Base-by-base conservation (phyloP, 2,888 invertebrate species). In the Drosophila diplacantha region DNA sequence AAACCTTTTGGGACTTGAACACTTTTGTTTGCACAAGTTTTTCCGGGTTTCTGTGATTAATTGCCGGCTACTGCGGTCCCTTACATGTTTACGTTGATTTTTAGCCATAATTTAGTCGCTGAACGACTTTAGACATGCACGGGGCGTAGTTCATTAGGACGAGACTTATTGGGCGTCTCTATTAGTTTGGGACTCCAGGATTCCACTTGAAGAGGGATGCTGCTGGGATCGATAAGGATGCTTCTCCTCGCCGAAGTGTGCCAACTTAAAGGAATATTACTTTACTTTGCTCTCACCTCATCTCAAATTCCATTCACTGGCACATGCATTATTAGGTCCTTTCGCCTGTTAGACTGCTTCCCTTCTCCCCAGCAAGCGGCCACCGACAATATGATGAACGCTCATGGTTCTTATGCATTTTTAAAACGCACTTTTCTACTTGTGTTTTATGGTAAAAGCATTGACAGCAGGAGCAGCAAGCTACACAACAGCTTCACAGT, bases 371-470 rank as follows among this genome's bases (percentile, higher is more conserved):
- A 63, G 58, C 66, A 74, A 66, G 56, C 67, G 67, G 34, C 56
- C 67, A 51, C 47, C 55, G 74, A 63, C 69, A 70, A 69, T 64
- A 69, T 74, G 59, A 73, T 52, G 59, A 72, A 65, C 55, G 55
- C 69, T 74, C 76, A 73, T 74, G 79, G 67, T 55, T 64, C 72
- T 67, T 72, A 77, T 78, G 75, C 73, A 78, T 78, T 80, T 78
- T 78, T 78, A 78, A 78, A 78, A 77, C 75, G 80, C 78, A 80
- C 80, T 80, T 74, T 79, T 69, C 75, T 65, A 49, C 74, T 72
- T 71, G 63, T 69, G 67, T 69, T 71, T 72, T 71, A 72, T 58
- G 72, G 75, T 69, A 65, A 75, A 69, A 74, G 77, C 80, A 71
- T 69, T 51, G 72, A 59, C 71, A 75, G 74, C 75, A 71, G 69